Evolutionary conservation across 2,888 invertebrate genomes (phyloP), one percentile per base, ranked within the genome.

Genomic region (Dolichomitus sp.): DNA sequence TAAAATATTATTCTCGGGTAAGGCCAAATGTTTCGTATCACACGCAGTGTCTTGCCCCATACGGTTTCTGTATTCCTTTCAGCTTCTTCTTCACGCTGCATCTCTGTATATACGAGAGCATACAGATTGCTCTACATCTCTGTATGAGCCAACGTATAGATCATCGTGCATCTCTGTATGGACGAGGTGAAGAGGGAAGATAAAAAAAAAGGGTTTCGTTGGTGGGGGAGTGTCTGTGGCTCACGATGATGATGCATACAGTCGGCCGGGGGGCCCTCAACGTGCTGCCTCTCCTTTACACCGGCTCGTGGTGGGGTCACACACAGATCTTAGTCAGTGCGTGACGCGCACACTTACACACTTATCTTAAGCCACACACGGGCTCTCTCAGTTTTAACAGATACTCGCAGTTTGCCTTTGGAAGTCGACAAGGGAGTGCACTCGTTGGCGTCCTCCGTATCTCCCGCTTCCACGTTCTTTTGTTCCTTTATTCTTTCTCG

Each of bases 381-480:
- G 33, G 66, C 66, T 83, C 73, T 63, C 63, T 23, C 73, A 69
- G 33, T 70, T 69, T 63, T 57, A 72, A 77, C 76, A 73, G 76
- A 69, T 45, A 82, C 79, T 63, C 80, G 66, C 83, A 83, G 83
- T 83, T 70, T 48, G 63, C 65, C 63, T 74, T 73, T 83, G 83
- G 80, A 83, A 83, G 73, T 83, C 83, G 80, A 50, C 83, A 74
- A 77, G 83, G 50, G 77, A 83, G 50, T 76, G 69, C 50, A 33
- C 48, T 37, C 77, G 48, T 30, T 27, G 27, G 33, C 12, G 52
- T 76, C 54, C 69, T 78, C 69, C 19, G 50, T 14, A 48, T 66
- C 33, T 50, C 48, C 19, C 9, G 17, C 40, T 69, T 81, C 78
- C 75, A 61, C 84, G 84, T 75, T 78, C 74, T 78, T 81, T 84